Evolutionary conservation across 35 echinoderm and acorn worm genomes (phyloP).

Genomic region (Chiridota heheva): DNA sequence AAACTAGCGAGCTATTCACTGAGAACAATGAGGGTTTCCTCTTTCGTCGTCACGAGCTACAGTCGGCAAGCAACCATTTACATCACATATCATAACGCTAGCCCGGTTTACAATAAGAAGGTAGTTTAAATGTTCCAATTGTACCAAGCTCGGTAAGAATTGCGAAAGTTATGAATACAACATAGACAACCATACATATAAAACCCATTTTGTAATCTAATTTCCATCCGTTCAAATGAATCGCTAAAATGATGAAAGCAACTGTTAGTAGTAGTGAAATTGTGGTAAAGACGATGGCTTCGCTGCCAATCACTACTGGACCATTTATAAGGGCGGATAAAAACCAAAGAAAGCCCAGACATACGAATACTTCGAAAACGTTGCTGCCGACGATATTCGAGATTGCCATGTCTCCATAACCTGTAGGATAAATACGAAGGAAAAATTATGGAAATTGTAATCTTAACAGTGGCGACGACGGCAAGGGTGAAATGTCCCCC

Average conservation of each 20-base stretch:
- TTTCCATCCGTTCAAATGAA: constrained; percentile 85
- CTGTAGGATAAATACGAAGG: constrained; percentile 34
- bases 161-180: constrained; percentile 21
- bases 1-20: too few relatives aligned
- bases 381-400: constrained; percentile 97
- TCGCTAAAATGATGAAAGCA: constrained; percentile 54
- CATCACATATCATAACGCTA: too few relatives aligned
- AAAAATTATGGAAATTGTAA: background rate
- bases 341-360: constrained; percentile 92
- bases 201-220: constrained; percentile 38
- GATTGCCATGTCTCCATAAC: constrained; percentile 84
- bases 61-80: too few relatives aligned
- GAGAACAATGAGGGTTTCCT: too few relatives aligned
- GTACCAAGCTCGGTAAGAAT: constrained; percentile 61
- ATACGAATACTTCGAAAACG: constrained; percentile 87
- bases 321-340: constrained; percentile 32
- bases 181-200: constrained; percentile 33
- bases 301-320: constrained; percentile 54
- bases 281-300: constrained; percentile 67
- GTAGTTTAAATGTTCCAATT: constrained; percentile 27
- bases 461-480: background rate
- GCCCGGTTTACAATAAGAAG: constrained; percentile 34
- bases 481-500: background rate
- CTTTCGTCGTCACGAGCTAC: too few relatives aligned
- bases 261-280: constrained; percentile 69